Percentiles rank a stretch among this genome's conserved stretches.
These are phyloP conservation scores for Galagoides demidoff DNA, from an alignment of 2,797 vertebrate genomes.

Conservation along the genomic window DNA sequence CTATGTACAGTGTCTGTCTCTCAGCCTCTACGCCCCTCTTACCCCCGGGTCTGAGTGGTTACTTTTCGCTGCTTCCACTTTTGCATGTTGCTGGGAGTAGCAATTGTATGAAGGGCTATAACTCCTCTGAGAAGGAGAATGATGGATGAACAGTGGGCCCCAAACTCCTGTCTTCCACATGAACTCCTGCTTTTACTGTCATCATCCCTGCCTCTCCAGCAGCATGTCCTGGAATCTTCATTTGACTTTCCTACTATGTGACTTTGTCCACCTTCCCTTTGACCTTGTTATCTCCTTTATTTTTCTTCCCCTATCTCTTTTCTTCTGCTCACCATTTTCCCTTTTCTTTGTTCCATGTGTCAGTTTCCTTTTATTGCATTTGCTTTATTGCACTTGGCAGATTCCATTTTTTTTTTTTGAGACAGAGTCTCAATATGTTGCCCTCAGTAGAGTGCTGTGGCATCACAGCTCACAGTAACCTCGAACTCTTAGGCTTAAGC, in stretches of 20 bases:
- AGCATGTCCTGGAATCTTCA: background rate
- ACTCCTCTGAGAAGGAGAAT: background rate
- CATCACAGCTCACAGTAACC: no score
- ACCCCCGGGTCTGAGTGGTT: background rate
- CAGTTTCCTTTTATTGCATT: background rate
- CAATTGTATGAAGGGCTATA: background rate
- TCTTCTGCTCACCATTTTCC: background rate
- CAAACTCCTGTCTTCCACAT: background rate
- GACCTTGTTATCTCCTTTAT: background rate
- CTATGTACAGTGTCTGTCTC: no score
- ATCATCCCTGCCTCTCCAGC: background rate
- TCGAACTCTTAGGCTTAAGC: no score
- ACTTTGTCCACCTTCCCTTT: constrained; percentile 35
- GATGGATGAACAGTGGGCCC: no score
- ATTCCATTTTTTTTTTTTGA: background rate
- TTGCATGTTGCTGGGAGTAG: background rate
- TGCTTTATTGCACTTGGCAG: background rate
- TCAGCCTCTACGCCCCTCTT: background rate
- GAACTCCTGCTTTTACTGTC: background rate
- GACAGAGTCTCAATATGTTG: no score
- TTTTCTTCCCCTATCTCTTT: background rate
- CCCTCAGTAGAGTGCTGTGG: no score
- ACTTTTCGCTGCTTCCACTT: background rate
- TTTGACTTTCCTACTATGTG: constrained; percentile 39
- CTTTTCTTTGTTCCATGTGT: background rate